Conservation (phyloP, 2,888 invertebrate species). For the Troides helena region DNA sequence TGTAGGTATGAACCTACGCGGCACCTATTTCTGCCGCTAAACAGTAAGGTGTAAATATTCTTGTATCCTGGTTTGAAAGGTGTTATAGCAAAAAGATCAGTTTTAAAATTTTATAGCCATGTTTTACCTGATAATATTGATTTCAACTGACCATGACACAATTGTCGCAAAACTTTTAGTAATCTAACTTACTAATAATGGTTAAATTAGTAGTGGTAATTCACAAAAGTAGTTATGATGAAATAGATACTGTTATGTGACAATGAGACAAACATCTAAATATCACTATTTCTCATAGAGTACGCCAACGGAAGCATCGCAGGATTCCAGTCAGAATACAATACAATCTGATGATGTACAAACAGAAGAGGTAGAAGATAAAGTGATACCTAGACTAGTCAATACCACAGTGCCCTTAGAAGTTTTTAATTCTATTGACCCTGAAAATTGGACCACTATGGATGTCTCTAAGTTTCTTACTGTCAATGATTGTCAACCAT, state of each 20-base stretch:
- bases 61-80: no score
- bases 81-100: no score
- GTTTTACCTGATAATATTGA: no score
- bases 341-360: slow-evolving; percentile 37
- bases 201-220: no score
- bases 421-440: slow-evolving; percentile 74
- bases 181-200: no score
- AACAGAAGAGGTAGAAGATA: slow-evolving; percentile 56
- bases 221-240: not conserved
- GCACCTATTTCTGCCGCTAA: no score
- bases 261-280: not conserved
- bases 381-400: slow-evolving; percentile 83
- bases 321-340: slow-evolving; percentile 52
- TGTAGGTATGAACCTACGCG: no score
- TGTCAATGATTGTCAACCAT: slow-evolving; percentile 90
- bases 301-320: slow-evolving; percentile 48
- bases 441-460: slow-evolving; percentile 85
- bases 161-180: no score
- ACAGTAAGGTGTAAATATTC: no score
- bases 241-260: not conserved
- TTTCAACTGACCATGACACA: no score
- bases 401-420: slow-evolving; percentile 77
- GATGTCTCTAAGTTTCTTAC: slow-evolving; percentile 95
- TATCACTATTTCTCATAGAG: slow-evolving; percentile 33
- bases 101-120: no score